Evolutionary conservation across 2,888 invertebrate species (phyloP), one percentile per base, ranked within the genome.

Genomic region (Eristalis pertinax): DNA sequence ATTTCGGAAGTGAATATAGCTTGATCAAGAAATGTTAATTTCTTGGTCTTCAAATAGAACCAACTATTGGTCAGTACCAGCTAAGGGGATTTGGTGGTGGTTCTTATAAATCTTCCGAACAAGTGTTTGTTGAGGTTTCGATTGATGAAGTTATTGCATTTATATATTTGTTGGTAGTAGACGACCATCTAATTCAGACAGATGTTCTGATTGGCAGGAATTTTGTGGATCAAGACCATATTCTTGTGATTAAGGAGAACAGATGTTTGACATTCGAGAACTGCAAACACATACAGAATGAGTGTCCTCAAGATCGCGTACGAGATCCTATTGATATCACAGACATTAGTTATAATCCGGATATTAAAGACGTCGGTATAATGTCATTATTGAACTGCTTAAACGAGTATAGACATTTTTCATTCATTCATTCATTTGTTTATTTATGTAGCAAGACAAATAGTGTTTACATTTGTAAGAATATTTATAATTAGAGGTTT

Each of bases 1-100:
- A 79, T 69, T 78, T 78, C 22, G 78, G 78, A 3, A 70, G 64
- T 56, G 70, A 78, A 11, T 65, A 70, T 26, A 78, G 64, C 19
- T 26, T 72, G 38, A 70, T 72, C 3, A 58, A 72, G 22, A 19
- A 26, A 29, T 65, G 62, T 11, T 19, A 2, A 50, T 62, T 63
- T 62, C 22, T 32, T 0, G 60, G 22, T 32, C 41, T 76, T 15
- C 41, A 68, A 15, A 19, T 22, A 35, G n/a, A 19, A 29, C 58
- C 68, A 15, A 50, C 22, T 10, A 11, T 11, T 50, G 43, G 69
- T 10, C 35, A 63, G 13, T 22, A 68, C 32, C 50, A 35, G 7
- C 10, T 74, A 32, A 15, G 29, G n/a, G 75, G 58, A 24, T 75
- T 75, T 24, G 69, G 38, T 8, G 69, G 77, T 29, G 77, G 69